A percentile compares a stretch with the other conserved stretches of the same genome.
Conservation (phyloP, 2,797 vertebrate species). For the Sebastes hubbsi region DNA sequence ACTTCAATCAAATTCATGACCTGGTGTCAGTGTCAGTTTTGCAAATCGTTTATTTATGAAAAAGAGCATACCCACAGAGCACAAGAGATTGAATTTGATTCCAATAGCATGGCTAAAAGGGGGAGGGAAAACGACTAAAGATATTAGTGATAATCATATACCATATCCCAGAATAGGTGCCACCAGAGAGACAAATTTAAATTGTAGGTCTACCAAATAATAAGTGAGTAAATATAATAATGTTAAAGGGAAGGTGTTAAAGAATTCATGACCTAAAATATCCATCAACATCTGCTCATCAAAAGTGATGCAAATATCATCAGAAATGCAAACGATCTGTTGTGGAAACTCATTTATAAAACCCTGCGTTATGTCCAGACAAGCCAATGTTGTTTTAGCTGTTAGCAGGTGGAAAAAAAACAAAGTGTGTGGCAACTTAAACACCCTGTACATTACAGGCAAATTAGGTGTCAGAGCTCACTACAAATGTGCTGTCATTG, state of each 20-base stretch:
- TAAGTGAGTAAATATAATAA: background rate
- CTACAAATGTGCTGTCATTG: background rate
- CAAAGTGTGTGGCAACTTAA: background rate
- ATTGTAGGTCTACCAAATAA: background rate
- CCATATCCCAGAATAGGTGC: background rate
- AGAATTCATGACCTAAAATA: background rate
- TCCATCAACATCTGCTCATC: background rate
- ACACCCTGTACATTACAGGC: background rate
- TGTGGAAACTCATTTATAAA: background rate
- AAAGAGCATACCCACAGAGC: constrained; percentile 1
- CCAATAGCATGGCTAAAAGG: background rate
- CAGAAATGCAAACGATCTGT: background rate
- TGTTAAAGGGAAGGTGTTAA: background rate
- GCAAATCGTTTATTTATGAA: constrained; percentile 31
- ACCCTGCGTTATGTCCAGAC: background rate
- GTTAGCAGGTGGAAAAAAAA: background rate
- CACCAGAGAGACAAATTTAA: background rate
- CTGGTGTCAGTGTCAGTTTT: constrained; percentile 10
- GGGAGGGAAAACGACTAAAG: background rate
- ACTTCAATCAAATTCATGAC: background rate
- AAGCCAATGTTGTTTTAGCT: constrained; percentile 7
- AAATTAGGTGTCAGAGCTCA: constrained; percentile 5
- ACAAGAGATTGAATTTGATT: background rate
- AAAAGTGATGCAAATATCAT: constrained; percentile 4
- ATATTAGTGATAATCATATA: background rate